Evolutionary conservation across 1,140 invertebrate genomes (phyloP), one percentile per base, ranked within the genome.

Genomic region (Rhizoglyphus robini): DNA sequence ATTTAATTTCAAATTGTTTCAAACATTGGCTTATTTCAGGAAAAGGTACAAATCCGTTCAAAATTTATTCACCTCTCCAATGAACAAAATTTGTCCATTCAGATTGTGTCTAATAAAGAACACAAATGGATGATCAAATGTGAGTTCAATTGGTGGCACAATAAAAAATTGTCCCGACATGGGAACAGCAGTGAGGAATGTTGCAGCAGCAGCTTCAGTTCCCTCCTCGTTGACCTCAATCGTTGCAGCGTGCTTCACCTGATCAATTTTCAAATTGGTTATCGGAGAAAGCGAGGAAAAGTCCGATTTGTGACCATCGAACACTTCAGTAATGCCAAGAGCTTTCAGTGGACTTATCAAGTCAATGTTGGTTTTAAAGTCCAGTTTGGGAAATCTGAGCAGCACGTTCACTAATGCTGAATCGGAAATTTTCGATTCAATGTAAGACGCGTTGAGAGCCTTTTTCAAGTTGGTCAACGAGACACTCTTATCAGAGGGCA

Each of bases 351-450:
- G 73, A 0, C 79, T 73, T 54, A 83, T 81, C 31, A 89, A 74
- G 30, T 82, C 76, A 13, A 81, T 79, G 29, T 81, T 80, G 60
- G 81, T 83, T 58, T 87, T 82, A 67, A 89, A 85, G 67, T 83
- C 81, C 72, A 90, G 89, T 72, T 84, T 87, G 0, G 88, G 88
- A n/a, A n/a, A n/a, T n/a, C n/a, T n/a, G 0, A 89, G 87, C 81
- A 2, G 77, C 72, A 0, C 75, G 70, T 58, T 38, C 58, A 27
- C 23, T 23, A 18, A 18, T 23, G 30, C 30, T 27, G 2, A 23
- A 15, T 25, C 20, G 20, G 30, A 20, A 25, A 30, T 18, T 54
- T 11, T 11, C 49, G 41, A 15, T 46, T 46, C 41, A 46, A 46
- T 8, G 23, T 46, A 46, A 15, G 15, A 54, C 13, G 29, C 15